phyloP scores from a whole-genome alignment of 1,140 invertebrate species.

The Drosophila nigromelanica region DNA sequence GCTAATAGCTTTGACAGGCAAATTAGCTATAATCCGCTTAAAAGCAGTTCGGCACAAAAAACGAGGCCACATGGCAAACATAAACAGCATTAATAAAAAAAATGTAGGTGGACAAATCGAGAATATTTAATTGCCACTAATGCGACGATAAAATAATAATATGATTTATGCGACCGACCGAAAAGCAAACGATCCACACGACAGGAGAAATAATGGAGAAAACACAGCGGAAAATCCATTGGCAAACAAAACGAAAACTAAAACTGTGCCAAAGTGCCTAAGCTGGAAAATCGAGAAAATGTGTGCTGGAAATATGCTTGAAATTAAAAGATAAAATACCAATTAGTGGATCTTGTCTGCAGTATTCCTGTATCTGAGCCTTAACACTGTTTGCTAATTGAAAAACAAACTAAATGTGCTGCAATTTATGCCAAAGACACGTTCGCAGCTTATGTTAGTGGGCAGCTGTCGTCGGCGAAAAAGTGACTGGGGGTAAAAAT shows the following conservation, averaged over 20 bases:
- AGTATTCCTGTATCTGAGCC: slow-evolving; percentile 22
- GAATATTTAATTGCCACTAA: slow-evolving; percentile 65
- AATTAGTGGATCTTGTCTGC: slow-evolving; percentile 63
- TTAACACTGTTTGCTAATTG: slow-evolving; percentile 64
- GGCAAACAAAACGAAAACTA: slow-evolving; percentile 19
- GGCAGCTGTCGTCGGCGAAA: neutral
- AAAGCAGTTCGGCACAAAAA: slow-evolving; percentile 35
- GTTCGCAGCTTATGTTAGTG: slow-evolving; percentile 49
- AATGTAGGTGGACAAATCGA: slow-evolving; percentile 39
- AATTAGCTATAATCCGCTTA: slow-evolving; percentile 54
- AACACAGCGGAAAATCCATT: slow-evolving; percentile 40
- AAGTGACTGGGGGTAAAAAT: too few relatives aligned
- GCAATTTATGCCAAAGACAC: slow-evolving; percentile 72
- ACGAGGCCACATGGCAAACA: neutral
- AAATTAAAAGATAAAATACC: slow-evolving; percentile 81
- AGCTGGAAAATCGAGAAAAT: slow-evolving; percentile 12
- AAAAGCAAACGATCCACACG: slow-evolving; percentile 43
- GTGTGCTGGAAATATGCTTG: slow-evolving; percentile 64
- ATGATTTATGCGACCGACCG: slow-evolving; percentile 68
- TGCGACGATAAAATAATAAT: slow-evolving; percentile 63
- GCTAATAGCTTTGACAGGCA: slow-evolving; percentile 41
- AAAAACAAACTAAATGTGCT: slow-evolving; percentile 73
- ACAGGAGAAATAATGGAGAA: slow-evolving; percentile 21
- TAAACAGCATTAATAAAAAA: slow-evolving; percentile 38
- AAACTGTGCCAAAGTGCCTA: slow-evolving; percentile 2